Base-by-base conservation (phyloP, 2,797 vertebrate species). In the Apogon hyalosoma region DNA sequence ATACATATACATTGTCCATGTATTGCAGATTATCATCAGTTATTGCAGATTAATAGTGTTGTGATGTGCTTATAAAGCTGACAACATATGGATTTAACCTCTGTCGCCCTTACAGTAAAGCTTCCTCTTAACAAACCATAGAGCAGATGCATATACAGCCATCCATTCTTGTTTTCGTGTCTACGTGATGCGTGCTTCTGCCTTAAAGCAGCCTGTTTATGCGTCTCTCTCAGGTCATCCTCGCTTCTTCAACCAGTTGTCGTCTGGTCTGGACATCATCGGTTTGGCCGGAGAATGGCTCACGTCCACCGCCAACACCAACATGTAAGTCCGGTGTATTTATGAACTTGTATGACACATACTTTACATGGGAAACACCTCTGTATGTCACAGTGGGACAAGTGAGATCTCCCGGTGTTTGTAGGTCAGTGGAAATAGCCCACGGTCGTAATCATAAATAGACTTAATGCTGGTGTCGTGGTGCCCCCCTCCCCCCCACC, bases 211-310 rank as follows among this genome's bases (percentile, higher is more conserved):
- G 4, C 15, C 4, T 42, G 12, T 67, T 11, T 73, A 0, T 75
- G 0, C 60, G 24, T 56, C 72, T 50, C 11, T 49, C 47, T 63
- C 77, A 99, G 98, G 98, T 90, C 98, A 99, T 49, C 98, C 98
- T 64, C 95, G 98, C 21, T 99, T 99, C 92, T 99, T 99, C 91
- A 99, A 99, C 84, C 98, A 99, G 90, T 83, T 99, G 21, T 99
- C 98, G 3, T 95, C 96, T 36, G 98, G 98, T 45, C 84, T 99
- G 87, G 98, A 99, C 86, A 95, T 99, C 21, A 97, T 99, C 50
- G 98, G 97, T 24, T 87, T 99, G 89, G 98, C 97, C 0, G 98
- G 97, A 13, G 98, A 99, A 88, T 99, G 98, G 98, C 93, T 99
- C 77, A 99, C 98, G 5, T 99, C 98, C 15, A 97, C 98, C 1